Evolutionary conservation across 2,113 vertebrate genomes (phyloP), one percentile per base, ranked within the genome.

Genomic region (Dipodomys stephensi): DNA sequence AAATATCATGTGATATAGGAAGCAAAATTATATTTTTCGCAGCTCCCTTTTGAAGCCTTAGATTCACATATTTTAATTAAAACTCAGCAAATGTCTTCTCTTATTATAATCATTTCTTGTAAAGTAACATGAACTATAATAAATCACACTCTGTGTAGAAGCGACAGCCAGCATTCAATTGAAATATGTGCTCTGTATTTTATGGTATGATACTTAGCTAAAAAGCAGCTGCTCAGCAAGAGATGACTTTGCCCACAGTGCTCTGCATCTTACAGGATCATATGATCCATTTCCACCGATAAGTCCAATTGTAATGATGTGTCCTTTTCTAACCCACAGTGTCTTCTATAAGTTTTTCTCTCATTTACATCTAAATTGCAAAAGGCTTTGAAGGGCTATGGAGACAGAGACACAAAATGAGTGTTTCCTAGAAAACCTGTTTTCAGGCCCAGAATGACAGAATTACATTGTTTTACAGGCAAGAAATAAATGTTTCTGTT

Each of bases 1-100:
- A 82, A 60, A 23, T 62, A n/a, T 84, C 68, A 46, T 9, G 28
- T 72, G 23, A 72, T 39, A 62, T 6, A 77, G 57, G 46, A 88
- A 71, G 44, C 85, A 49, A 49, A 93, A 72, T 65, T 85, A 25
- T 15, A 28, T 28, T 72, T 64, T 93, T 93, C 76, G 6, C 16
- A 85, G 76, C 18, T 7, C 1, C 77, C 49, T 83, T 83, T 91
- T 92, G 65, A 88, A 87, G 30, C 1, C 81, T 83, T 73, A 83
- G 30, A 22, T 57, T 92, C 22, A 68, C 15, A 20, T 19, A 68
- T 28, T 86, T 85, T 62, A 80, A 30, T 81, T 76, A 82, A 88
- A 84, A 35, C 23, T 2, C 12, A 71, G 22, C 22, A 35, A 72
- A 35, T 57, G 53, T 57, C 15, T 57, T 57, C 53, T 57, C 15